These are phyloP conservation scores for Didymodactylos carnosus DNA, from an alignment of 2,888 invertebrate species.

Conservation along the genomic window DNA sequence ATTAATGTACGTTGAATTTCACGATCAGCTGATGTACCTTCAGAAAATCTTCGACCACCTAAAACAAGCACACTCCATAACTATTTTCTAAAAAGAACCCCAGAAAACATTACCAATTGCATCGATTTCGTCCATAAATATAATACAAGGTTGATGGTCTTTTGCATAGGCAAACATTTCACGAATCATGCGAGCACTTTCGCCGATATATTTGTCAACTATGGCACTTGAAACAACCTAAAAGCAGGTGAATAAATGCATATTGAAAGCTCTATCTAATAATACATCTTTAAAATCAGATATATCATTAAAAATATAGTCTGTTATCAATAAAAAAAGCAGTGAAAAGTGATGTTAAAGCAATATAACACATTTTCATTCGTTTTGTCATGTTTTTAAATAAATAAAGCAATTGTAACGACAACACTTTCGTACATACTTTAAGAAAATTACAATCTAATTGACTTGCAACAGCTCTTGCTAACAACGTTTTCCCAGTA, in stretches of 20 bases:
- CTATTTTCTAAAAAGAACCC: neutral
- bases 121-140: slow-evolving; percentile 99
- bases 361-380: too few relatives aligned
- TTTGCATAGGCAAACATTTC: slow-evolving; percentile 99
- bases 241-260: too few relatives aligned
- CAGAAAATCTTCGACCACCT: slow-evolving; percentile 82
- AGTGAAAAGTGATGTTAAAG: too few relatives aligned
- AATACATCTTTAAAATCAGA: too few relatives aligned
- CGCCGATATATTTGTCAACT: slow-evolving; percentile 97
- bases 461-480: slow-evolving; percentile 89
- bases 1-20: slow-evolving; percentile 96
- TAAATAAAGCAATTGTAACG: too few relatives aligned
- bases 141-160: slow-evolving; percentile 97
- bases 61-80: slow-evolving; percentile 30
- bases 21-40: slow-evolving; percentile 94
- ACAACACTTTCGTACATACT: too few relatives aligned
- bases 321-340: too few relatives aligned
- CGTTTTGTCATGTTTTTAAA: too few relatives aligned
- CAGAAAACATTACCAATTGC: slow-evolving; percentile 67
- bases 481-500: slow-evolving; percentile 88
- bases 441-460: slow-evolving; percentile 94
- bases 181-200: slow-evolving; percentile 84
- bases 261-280: too few relatives aligned
- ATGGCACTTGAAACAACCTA: slow-evolving; percentile 97
- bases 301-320: too few relatives aligned